These are phyloP conservation scores for Lasioglossum pauxillum DNA, from an alignment of 2,888 invertebrate genomes.

Conservation along the genomic window DNA sequence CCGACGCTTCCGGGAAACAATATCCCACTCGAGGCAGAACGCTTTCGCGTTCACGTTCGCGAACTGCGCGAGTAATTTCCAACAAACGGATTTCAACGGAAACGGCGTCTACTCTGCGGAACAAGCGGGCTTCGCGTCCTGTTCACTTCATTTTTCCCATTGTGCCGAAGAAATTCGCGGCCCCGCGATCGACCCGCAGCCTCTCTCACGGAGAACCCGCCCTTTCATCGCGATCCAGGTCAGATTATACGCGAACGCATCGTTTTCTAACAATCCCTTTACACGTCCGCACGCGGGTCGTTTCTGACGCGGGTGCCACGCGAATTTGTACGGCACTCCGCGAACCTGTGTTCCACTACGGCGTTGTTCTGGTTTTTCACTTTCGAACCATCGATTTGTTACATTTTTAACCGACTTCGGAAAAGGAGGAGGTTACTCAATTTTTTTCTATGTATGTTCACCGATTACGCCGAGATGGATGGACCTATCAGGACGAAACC, in stretches of 20 bases:
- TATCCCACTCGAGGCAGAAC: background rate
- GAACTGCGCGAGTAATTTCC: slow-evolving; percentile 5
- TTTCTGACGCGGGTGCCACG: background rate
- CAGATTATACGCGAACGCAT: slow-evolving; percentile 23
- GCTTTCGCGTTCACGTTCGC: background rate
- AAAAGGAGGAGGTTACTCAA: too few relatives aligned
- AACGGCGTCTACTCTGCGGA: slow-evolving; percentile 6
- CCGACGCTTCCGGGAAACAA: slow-evolving; percentile 7
- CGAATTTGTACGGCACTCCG: background rate
- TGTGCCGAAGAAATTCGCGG: slow-evolving; percentile 12
- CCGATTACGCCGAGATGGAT: too few relatives aligned
- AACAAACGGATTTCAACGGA: slow-evolving; percentile 8
- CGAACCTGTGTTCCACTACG: background rate
- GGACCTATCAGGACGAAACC: too few relatives aligned
- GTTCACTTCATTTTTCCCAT: slow-evolving; percentile 13
- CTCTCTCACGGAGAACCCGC: background rate
- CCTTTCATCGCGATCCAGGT: slow-evolving; percentile 17
- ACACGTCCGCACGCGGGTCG: slow-evolving; percentile 7
- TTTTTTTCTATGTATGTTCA: too few relatives aligned
- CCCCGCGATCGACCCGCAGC: slow-evolving; percentile 7
- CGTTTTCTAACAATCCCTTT: slow-evolving; percentile 23
- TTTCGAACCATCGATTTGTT: background rate
- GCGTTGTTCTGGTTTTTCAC: background rate
- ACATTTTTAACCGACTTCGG: too few relatives aligned
- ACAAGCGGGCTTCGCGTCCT: background rate